Conservation (phyloP, 1,140 invertebrate genomes). For the Penaeus chinensis region DNA sequence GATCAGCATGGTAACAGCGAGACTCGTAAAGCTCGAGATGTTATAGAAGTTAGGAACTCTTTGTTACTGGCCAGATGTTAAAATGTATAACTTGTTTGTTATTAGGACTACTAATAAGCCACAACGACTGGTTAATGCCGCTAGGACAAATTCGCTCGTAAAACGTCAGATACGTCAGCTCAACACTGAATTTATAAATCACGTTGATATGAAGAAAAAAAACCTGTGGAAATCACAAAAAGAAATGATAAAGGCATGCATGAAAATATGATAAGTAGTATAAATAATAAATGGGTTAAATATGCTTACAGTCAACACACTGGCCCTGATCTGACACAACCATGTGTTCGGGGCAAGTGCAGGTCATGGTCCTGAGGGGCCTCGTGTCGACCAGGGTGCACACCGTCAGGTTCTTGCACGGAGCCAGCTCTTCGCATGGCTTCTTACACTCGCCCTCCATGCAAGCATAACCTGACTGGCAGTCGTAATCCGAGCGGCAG, state of each 20-base stretch:
- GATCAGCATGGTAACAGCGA: background rate
- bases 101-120: background rate
- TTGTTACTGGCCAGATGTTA: constrained; percentile 54
- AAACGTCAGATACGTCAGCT: background rate
- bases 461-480: constrained; percentile 66
- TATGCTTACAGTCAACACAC: constrained; percentile 62
- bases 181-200: constrained; percentile 7
- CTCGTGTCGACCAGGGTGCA: constrained; percentile 66
- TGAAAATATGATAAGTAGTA: background rate
- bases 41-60: constrained; percentile 82
- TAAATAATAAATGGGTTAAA: background rate
- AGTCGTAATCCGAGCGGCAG: constrained; percentile 66
- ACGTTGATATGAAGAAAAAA: constrained; percentile 22
- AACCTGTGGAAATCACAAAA: background rate
- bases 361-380: constrained; percentile 66
- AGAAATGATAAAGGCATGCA: background rate
- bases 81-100: constrained; percentile 26
- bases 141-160: background rate
- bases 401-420: constrained; percentile 66
- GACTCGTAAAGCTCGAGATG: constrained; percentile 76
- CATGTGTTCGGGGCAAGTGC: constrained; percentile 66
- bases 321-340: constrained; percentile 52
- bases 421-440: constrained; percentile 66
- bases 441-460: constrained; percentile 66
- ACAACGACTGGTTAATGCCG: too few relatives aligned